A percentile compares a stretch with the other conserved stretches of the same genome.
Conservation (phyloP, 30 jellyfish, hydroid and myxozoan genomes). For the Cassiopea andromeda region DNA sequence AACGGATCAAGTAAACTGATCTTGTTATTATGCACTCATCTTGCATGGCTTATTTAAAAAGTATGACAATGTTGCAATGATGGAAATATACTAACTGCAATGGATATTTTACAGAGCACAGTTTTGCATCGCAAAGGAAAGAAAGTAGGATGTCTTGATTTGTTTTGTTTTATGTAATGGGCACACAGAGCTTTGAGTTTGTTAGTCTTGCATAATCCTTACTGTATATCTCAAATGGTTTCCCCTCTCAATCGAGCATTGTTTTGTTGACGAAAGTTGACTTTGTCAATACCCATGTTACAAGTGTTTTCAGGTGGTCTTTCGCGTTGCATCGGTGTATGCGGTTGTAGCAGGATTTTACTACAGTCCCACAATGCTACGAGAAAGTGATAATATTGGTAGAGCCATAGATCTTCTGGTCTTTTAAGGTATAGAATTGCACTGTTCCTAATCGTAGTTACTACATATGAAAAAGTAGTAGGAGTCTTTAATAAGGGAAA, state of each 20-base stretch:
- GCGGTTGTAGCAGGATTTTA: background rate
- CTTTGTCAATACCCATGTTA: too few relatives aligned
- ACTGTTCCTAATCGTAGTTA: background rate
- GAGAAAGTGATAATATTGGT: background rate
- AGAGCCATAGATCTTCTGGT: background rate
- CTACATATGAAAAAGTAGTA: background rate
- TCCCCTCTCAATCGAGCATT: too few relatives aligned
- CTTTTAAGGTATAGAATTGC: background rate
- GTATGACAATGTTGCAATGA: constrained; percentile 45
- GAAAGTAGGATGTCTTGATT: constrained; percentile 68
- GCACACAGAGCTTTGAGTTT: background rate
- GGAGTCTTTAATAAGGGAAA: background rate
- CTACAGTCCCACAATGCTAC: background rate
- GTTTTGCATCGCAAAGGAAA: constrained; percentile 91
- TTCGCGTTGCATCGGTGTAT: too few relatives aligned
- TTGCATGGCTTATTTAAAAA: constrained; percentile 54
- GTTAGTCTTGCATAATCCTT: background rate
- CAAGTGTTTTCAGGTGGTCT: too few relatives aligned
- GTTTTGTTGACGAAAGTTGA: too few relatives aligned
- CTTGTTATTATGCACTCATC: constrained; percentile 42
- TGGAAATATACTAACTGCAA: constrained; percentile 18
- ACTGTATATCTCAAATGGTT: too few relatives aligned
- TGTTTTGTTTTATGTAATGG: background rate
- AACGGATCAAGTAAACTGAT: constrained; percentile 44
- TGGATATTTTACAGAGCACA: constrained; percentile 81